Evolutionary conservation across 2,113 vertebrate genomes (phyloP), one percentile per base, ranked within the genome.

Genomic region (Hiodon alosoides): DNA sequence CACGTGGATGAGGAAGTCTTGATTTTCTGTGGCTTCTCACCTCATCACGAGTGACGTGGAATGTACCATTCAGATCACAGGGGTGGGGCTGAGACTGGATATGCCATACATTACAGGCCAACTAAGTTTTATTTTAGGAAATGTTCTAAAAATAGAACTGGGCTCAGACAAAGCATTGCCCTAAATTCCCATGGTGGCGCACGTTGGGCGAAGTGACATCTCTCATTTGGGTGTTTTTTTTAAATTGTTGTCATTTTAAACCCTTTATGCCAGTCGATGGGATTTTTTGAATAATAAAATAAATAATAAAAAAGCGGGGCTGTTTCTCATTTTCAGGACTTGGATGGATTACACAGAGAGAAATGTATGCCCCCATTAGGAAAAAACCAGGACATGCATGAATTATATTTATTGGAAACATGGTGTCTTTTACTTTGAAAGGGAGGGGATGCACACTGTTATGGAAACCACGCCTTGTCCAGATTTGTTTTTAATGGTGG

Each of bases 21-120:
- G 60, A 84, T 85, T 87, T 86, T 81, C 85, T 86, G 52, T n/a
- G 83, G 87, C 81, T 87, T 83, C 73, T 81, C 67, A 65, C 85
- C 86, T 89, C 84, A 81, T 91, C 89, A 89, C 3, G 10, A 83
- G 80, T 91, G 90, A 90, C 87, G 86, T 65, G 17, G 61, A 81
- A 81, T 62, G 53, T 75, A 73, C 81, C 83, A 16, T 83, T 89
- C 83, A 88, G 82, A 77, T 87, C 86, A 88, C 46, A 4, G 53
- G 62, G 51, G 54, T 74, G 76, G 76, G 76, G 72, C 60, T 80
- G 77, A 81, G 80, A 84, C 76, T 79, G 83, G 82, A 80, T 66
- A 48, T n/a, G 16, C 59, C 31, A 66, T 77, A 52, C 48, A 73
- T 13, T 82, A 85, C 86, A 88, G 89, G 80, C 14, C 50, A 59